Evolutionary conservation across 2,113 vertebrate species (phyloP), one percentile per base, ranked within the genome.

Genomic region (Dendrocopos noguchii): DNA sequence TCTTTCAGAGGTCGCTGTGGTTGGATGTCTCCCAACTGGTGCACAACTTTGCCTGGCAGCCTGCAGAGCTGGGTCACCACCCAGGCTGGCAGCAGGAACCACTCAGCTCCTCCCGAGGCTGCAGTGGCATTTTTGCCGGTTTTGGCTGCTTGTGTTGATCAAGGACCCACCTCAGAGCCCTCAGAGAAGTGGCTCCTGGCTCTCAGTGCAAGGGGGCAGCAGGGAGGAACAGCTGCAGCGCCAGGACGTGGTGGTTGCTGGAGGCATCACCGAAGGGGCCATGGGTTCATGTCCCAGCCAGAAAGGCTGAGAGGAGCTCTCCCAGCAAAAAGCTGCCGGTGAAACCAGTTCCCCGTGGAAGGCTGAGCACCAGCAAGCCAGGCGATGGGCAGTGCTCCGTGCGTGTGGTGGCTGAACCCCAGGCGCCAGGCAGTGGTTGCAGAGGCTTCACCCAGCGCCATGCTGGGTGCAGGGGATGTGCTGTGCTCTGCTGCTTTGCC

Each of bases 381-480:
- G 16, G 18, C 2, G 46, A 21, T 17, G 50, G 74, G 57, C 28
- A 28, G 5, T 9, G 4, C 0, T n/a, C 73, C 1, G 1, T 4
- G 46, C 2, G 31, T 7, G 12, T 17, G 42, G 22, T 24, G 46
- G 29, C 71, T 9, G 59, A 31, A 12, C 6, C 31, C 70, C 4
- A 14, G 55, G 1, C 28, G 65, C 33, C 56, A 1, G 74, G 27
- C 6, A 11, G 9, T 5, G 1, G 0, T 84, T 14, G 39, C 39
- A 50, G 78, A 29, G 61, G 68, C 78, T 3, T 28, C 24, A 7
- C 12, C 55, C 61, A 0, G 1, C 5, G 22, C 53, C 70, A 0
- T 0, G 22, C 65, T 8, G 90, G 59, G 42, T 5, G 39, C 60
- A 27, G 67, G 15, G 80, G 44, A 52, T 19, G n/a, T 0, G 3